These are phyloP conservation scores for Paragorgia papillata DNA, from an alignment of 92 coral and sea anemone species.

Conservation along the genomic window DNA sequence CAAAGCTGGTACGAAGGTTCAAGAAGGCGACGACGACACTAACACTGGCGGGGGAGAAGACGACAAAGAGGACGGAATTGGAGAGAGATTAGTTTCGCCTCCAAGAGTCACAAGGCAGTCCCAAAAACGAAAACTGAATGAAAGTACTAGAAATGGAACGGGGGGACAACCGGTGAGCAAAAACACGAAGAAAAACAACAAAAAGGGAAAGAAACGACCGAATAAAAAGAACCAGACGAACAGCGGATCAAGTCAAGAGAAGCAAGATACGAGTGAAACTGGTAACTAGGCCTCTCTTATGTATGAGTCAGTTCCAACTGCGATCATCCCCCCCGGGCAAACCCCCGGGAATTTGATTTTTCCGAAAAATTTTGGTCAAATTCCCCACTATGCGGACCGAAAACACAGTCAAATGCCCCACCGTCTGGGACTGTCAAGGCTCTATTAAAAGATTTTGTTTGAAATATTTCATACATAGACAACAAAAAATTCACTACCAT, in stretches of 20 bases:
- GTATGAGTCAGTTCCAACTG: no score
- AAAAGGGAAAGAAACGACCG: neutral
- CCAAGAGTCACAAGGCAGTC: neutral
- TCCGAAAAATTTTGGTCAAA: no score
- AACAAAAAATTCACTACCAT: no score
- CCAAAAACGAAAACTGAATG: conserved; percentile 25
- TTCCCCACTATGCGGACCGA: no score
- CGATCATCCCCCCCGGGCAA: no score
- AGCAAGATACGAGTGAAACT: neutral
- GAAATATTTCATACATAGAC: no score
- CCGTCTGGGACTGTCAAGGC: no score
- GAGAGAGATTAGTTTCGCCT: neutral
- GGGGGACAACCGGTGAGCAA: neutral
- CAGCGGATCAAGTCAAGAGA: neutral
- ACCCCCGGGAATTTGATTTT: no score
- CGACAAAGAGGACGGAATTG: neutral
- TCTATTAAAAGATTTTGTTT: no score
- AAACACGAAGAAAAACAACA: conserved; percentile 12
- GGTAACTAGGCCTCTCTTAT: neutral
- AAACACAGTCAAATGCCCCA: no score
- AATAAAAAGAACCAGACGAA: neutral
- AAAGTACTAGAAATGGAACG: neutral
- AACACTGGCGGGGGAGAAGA: neutral
- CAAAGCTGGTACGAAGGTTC: neutral
- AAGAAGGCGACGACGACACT: neutral